A percentile compares a stretch with the other conserved stretches of the same genome.
Evolutionary conservation across 2,797 vertebrate genomes (phyloP).

Genomic region (Chaetodon trifasciatus): DNA sequence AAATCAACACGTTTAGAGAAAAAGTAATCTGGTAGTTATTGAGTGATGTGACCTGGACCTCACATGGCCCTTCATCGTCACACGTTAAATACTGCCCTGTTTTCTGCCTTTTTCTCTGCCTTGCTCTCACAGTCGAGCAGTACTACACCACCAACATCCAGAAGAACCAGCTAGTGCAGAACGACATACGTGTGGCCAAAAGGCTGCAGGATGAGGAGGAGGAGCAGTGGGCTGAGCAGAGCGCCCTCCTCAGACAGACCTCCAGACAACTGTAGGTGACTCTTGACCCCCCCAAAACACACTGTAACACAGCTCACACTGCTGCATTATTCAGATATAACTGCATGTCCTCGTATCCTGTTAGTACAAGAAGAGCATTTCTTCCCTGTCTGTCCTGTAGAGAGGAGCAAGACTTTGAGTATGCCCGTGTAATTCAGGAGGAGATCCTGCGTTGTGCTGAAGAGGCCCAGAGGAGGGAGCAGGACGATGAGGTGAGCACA

Average conservation of each 20-base stretch:
- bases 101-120: not conserved
- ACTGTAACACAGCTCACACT: not conserved
- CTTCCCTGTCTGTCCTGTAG: constrained; percentile 57
- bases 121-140: constrained; percentile 80
- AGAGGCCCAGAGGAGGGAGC: constrained; percentile 79
- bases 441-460: constrained; percentile 82
- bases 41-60: not conserved
- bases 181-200: constrained; percentile 84
- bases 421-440: constrained; percentile 83
- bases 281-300: not conserved
- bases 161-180: constrained; percentile 87
- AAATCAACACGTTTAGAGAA: constrained; percentile 2
- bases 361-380: not conserved
- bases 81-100: not conserved
- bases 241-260: constrained; percentile 66
- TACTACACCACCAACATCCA: constrained; percentile 87
- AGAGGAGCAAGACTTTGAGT: constrained; percentile 85
- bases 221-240: constrained; percentile 64
- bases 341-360: not conserved
- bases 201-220: constrained; percentile 85
- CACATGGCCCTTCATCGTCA: not conserved
- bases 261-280: constrained; percentile 76
- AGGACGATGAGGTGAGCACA: constrained; percentile 81
- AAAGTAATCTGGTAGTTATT: not conserved
- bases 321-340: not conserved